A percentile compares a stretch with the other conserved stretches of the same genome.
phyloP scores from a whole-genome alignment of 2,888 invertebrate species.

The Oegoconia quadripuncta region DNA sequence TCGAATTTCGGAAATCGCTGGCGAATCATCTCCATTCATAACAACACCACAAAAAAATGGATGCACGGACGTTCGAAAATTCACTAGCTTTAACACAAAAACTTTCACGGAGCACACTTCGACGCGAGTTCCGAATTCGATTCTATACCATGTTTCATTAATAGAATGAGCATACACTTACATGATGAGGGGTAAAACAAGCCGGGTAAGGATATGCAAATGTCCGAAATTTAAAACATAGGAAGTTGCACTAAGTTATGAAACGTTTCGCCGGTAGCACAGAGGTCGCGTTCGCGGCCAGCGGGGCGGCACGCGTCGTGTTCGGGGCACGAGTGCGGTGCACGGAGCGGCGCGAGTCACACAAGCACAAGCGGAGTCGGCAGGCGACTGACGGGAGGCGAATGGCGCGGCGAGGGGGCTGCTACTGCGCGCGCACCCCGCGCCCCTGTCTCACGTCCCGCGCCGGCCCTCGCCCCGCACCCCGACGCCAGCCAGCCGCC shows the following conservation, averaged over 20 bases:
- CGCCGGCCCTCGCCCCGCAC: slow-evolving; percentile 35
- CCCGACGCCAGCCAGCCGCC: slow-evolving; percentile 67
- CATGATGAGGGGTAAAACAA: slow-evolving; percentile 75
- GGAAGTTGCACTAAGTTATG: slow-evolving; percentile 74
- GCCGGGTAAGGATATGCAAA: slow-evolving; percentile 72
- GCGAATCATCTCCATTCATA: slow-evolving; percentile 48
- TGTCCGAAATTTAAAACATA: slow-evolving; percentile 75
- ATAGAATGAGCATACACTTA: slow-evolving; percentile 75
- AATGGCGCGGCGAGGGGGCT: slow-evolving; percentile 67
- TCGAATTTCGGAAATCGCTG: slow-evolving; percentile 72
- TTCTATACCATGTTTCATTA: slow-evolving; percentile 57
- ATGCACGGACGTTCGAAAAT: slow-evolving; percentile 43
- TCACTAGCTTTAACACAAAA: slow-evolving; percentile 66
- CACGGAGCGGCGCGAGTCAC: slow-evolving; percentile 78
- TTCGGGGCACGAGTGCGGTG: slow-evolving; percentile 77
- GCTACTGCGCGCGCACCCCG: slow-evolving; percentile 69
- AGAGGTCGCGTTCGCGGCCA: slow-evolving; percentile 81
- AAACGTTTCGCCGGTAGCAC: slow-evolving; percentile 78
- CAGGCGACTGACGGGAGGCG: slow-evolving; percentile 78
- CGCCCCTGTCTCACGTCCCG: slow-evolving; percentile 39
- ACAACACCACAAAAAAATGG: slow-evolving; percentile 43
- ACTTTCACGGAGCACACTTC: slow-evolving; percentile 69
- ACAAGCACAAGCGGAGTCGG: slow-evolving; percentile 79
- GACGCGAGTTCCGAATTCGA: slow-evolving; percentile 75
- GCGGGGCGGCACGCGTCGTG: slow-evolving; percentile 77